Percentiles rank a stretch among this genome's conserved stretches.
Evolutionary conservation across 1,140 invertebrate species (phyloP).

Genomic region (Pogonognathellus flavescens): DNA sequence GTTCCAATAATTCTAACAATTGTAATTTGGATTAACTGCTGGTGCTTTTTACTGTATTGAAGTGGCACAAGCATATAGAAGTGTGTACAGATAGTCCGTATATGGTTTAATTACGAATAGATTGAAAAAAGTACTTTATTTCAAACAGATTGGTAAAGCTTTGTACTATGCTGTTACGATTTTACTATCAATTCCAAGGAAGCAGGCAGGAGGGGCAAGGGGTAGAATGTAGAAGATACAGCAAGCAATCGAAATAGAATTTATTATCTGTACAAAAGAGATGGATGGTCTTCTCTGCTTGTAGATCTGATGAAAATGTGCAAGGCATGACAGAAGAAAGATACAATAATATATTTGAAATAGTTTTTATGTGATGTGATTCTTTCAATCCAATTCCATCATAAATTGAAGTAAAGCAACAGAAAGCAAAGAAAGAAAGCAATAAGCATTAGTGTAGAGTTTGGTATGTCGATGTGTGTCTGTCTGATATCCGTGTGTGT

Average conservation of each 20-base stretch:
- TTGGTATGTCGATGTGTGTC: conserved; percentile 12
- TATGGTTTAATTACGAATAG: too few relatives aligned
- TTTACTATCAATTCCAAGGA: too few relatives aligned
- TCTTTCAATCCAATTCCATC: conserved; percentile 32
- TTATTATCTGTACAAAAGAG: neutral
- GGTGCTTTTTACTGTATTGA: too few relatives aligned
- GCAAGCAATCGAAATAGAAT: conserved; percentile 7
- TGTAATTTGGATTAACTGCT: too few relatives aligned
- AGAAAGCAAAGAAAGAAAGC: conserved; percentile 4
- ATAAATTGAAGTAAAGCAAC: conserved; percentile 26
- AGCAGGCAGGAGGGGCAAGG: too few relatives aligned
- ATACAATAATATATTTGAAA: conserved; percentile 27
- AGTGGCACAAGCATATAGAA: too few relatives aligned
- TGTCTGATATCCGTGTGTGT: neutral
- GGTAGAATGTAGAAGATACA: neutral
- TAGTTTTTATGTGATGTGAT: conserved; percentile 42
- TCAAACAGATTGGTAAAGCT: too few relatives aligned
- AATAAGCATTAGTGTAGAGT: conserved; percentile 28
- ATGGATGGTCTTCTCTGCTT: neutral
- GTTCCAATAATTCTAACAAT: too few relatives aligned
- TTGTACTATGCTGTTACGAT: too few relatives aligned
- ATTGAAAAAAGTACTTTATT: too few relatives aligned
- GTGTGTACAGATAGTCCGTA: too few relatives aligned
- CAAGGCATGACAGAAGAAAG: neutral
- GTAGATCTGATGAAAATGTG: neutral